phyloP scores from a whole-genome alignment of 2,113 vertebrate species.

The Fulica atra region DNA sequence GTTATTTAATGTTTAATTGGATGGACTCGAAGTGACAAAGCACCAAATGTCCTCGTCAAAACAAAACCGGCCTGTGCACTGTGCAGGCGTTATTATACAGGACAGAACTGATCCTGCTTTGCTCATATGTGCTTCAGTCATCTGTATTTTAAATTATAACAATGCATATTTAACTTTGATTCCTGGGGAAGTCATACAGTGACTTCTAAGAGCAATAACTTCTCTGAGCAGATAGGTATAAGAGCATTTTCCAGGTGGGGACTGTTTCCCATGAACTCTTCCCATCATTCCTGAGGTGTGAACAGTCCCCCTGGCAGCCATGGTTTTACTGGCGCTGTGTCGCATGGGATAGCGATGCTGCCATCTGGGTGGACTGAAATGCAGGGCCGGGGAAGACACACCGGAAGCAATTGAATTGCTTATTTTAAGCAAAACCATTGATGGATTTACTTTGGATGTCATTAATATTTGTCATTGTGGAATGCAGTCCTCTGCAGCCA shows the following conservation, averaged over 20 bases:
- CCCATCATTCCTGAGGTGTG: background rate
- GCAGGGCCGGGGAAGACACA: background rate
- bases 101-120: background rate
- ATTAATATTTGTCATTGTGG: background rate
- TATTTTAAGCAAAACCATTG: background rate
- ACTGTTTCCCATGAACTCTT: background rate
- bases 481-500: background rate
- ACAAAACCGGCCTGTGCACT: background rate
- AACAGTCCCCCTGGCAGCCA: background rate
- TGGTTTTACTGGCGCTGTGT: background rate
- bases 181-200: background rate
- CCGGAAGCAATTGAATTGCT: accelerated
- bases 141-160: background rate
- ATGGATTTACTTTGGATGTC: background rate
- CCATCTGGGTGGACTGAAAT: accelerated
- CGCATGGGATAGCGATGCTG: accelerated
- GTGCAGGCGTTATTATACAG: background rate
- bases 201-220: background rate
- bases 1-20: slow-evolving; percentile 19
- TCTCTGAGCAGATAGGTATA: background rate
- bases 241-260: background rate
- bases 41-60: background rate
- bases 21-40: background rate
- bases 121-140: accelerated
- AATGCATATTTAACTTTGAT: accelerated